Conservation (phyloP, 2,888 invertebrate species). For the Peribatodes rhomboidaria region DNA sequence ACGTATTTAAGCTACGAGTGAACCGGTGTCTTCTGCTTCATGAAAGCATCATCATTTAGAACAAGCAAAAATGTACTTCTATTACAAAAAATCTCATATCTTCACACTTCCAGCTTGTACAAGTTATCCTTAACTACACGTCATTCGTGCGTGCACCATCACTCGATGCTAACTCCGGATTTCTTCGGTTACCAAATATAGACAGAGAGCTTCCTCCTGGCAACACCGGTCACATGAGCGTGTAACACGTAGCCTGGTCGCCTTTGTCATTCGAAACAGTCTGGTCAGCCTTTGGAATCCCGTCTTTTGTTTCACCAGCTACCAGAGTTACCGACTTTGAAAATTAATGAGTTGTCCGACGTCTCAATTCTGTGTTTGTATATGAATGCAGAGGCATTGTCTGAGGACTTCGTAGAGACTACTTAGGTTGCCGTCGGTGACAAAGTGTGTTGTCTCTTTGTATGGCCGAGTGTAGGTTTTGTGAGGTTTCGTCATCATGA, state of each 20-base stretch:
- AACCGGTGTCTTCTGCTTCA: too few species aligned
- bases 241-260: slow-evolving; percentile 70
- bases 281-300: slow-evolving; percentile 58
- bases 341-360: slow-evolving; percentile 78
- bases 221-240: slow-evolving; percentile 55
- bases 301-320: slow-evolving; percentile 54
- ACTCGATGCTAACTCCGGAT: background rate
- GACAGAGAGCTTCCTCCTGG: background rate
- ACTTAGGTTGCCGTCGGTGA: slow-evolving; percentile 40
- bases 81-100: background rate
- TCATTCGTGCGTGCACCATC: background rate
- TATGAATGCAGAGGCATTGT: slow-evolving; percentile 59
- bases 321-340: slow-evolving; percentile 73
- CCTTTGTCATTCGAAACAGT: slow-evolving; percentile 66
- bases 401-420: slow-evolving; percentile 49
- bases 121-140: background rate
- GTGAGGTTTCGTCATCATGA: slow-evolving; percentile 44
- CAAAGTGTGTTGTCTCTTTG: slow-evolving; percentile 50
- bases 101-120: background rate
- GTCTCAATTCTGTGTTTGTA: slow-evolving; percentile 59
- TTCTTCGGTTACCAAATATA: background rate
- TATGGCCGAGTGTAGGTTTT: slow-evolving; percentile 45
- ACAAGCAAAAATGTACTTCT: background rate
- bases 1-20: too few species aligned
- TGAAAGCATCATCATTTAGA: background rate